Conservation (phyloP, 2,113 vertebrate species). For the Ginglymostoma cirratum region DNA sequence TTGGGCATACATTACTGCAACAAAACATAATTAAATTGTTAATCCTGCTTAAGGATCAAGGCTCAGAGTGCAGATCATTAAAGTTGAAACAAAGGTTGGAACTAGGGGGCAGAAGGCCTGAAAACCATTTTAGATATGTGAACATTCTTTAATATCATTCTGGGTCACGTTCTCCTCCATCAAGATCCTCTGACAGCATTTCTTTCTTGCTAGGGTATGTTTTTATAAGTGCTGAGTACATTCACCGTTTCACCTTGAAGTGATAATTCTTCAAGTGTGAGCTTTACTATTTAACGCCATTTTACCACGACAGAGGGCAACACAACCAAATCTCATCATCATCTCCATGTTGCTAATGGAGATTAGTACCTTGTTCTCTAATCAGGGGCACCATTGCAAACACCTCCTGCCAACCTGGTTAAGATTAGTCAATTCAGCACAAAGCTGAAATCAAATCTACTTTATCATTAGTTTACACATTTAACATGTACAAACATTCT, state of each 20-base stretch:
- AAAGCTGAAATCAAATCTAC: background rate
- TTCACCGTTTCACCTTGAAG: background rate
- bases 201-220: background rate
- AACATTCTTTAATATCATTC: background rate
- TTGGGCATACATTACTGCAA: background rate
- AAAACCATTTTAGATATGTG: background rate
- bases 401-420: background rate
- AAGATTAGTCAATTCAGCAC: background rate
- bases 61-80: background rate
- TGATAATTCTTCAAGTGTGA: background rate
- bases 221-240: background rate
- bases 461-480: background rate
- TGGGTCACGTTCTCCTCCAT: background rate
- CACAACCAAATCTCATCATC: background rate
- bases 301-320: background rate
- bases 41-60: background rate
- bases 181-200: background rate
- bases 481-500: background rate
- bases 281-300: background rate
- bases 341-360: background rate
- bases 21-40: background rate
- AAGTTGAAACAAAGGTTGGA: background rate
- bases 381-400: background rate
- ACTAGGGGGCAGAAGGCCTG: background rate
- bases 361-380: background rate